Conservation (phyloP, 2,797 vertebrate species). For the Acridotheres tristis region DNA sequence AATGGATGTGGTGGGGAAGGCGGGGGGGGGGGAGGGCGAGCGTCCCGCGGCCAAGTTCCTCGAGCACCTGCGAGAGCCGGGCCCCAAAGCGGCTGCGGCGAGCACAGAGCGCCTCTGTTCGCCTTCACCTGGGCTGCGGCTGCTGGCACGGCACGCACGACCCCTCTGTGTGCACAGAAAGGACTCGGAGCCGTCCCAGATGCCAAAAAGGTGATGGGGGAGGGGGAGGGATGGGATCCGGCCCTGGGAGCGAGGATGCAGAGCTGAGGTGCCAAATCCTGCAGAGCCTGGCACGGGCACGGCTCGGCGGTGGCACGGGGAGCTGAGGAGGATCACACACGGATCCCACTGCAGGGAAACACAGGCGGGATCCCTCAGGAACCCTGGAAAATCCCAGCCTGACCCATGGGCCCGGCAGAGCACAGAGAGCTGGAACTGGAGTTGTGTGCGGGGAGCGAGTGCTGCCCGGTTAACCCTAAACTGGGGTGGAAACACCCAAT, state of each 20-base stretch:
- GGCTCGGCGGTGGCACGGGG: background rate
- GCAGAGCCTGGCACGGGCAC: background rate
- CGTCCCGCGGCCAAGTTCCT: constrained; percentile 67
- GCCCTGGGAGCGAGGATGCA: background rate
- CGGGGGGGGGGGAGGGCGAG: background rate
- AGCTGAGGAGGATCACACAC: no score
- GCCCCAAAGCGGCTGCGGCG: background rate
- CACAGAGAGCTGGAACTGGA: background rate
- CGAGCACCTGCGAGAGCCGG: constrained; percentile 73
- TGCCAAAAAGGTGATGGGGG: background rate
- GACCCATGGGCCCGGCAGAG: background rate
- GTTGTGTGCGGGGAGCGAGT: accelerated
- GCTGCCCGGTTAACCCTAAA: background rate
- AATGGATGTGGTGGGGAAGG: constrained; percentile 70
- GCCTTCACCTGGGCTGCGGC: constrained; percentile 69
- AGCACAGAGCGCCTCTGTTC: constrained; percentile 71
- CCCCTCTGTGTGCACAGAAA: background rate
- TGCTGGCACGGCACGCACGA: constrained; percentile 45
- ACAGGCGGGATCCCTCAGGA: no score
- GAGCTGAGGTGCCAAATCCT: background rate
- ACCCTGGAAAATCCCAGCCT: background rate
- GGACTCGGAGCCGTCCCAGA: background rate
- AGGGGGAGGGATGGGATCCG: background rate
- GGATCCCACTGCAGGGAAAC: no score
- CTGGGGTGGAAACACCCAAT: background rate